Conservation (phyloP, 2,113 vertebrate species). For the Andinoacara biseriatus region DNA sequence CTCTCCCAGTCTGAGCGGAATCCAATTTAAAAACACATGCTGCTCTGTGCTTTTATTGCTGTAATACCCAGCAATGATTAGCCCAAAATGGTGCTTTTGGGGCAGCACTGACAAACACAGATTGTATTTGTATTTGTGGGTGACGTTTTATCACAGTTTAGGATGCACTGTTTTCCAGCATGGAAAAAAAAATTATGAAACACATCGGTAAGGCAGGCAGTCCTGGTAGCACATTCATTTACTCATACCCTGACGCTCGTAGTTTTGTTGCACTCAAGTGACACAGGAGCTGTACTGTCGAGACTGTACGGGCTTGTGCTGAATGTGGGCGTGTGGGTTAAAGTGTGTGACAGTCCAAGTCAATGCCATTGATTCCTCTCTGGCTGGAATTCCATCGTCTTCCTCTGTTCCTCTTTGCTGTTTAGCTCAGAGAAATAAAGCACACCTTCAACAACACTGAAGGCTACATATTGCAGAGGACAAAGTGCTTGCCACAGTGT, state of each 20-base stretch:
- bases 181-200: not conserved
- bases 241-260: not conserved
- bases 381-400: constrained; percentile 10
- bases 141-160: constrained; percentile 23
- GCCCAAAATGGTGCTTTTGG: constrained; percentile 32
- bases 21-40: constrained; percentile 70
- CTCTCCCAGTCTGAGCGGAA: constrained; percentile 45
- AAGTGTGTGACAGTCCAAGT: not conserved
- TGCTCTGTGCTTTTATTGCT: constrained; percentile 57
- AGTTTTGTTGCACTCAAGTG: not conserved
- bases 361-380: constrained; percentile 33
- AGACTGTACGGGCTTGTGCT: not conserved
- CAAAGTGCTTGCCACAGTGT: not conserved
- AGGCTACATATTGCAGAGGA: not conserved
- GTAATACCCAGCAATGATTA: constrained; percentile 40
- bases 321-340: not conserved
- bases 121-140: constrained; percentile 11
- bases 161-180: constrained; percentile 5
- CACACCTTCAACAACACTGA: not conserved
- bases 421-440: not conserved
- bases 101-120: constrained; percentile 22
- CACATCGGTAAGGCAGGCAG: not conserved
- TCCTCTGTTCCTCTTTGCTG: not conserved
- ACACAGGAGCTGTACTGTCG: not conserved
- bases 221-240: not conserved